Percentiles rank a stretch among this genome's conserved stretches.
phyloP scores from a whole-genome alignment of 1,140 invertebrate genomes.

The Scaptomyza hsui region DNA sequence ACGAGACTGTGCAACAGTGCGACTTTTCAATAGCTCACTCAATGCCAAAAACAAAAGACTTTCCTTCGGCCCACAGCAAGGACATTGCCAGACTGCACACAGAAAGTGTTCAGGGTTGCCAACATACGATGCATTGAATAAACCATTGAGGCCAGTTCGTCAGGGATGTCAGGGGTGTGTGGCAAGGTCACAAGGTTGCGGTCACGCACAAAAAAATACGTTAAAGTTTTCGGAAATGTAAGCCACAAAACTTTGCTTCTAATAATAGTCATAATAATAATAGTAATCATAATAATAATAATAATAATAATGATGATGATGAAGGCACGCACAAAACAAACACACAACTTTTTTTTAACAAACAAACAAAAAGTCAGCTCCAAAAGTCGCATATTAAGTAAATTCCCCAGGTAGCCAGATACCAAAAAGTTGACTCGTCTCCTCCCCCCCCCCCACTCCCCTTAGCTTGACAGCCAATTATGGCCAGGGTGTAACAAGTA shows the following conservation, averaged over 20 bases:
- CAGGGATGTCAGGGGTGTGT: background rate
- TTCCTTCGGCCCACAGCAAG: constrained; percentile 35
- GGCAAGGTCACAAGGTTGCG: constrained; percentile 48
- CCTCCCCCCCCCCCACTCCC: background rate
- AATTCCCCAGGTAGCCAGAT: constrained; percentile 23
- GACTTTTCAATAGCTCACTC: constrained; percentile 37
- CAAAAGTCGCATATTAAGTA: constrained; percentile 22
- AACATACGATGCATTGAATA: constrained; percentile 43
- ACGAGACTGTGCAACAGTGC: constrained; percentile 20
- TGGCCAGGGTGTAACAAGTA: constrained; percentile 3
- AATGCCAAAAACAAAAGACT: constrained; percentile 50
- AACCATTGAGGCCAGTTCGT: constrained; percentile 37
- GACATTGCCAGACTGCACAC: constrained; percentile 57
- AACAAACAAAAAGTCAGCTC: constrained; percentile 44
- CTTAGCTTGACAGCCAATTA: constrained; percentile 18
- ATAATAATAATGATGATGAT: constrained; percentile 24
- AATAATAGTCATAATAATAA: constrained; percentile 21
- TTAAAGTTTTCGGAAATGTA: constrained; percentile 21
- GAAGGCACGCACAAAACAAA: constrained; percentile 31
- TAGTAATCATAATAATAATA: constrained; percentile 12
- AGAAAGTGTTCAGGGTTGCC: constrained; percentile 46
- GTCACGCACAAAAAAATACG: constrained; percentile 9
- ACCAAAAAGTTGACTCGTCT: constrained; percentile 20
- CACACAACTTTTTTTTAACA: constrained; percentile 31
- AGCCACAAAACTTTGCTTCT: constrained; percentile 8